Conservation (phyloP, 2,888 invertebrate genomes). For the Chalcis sispes region DNA sequence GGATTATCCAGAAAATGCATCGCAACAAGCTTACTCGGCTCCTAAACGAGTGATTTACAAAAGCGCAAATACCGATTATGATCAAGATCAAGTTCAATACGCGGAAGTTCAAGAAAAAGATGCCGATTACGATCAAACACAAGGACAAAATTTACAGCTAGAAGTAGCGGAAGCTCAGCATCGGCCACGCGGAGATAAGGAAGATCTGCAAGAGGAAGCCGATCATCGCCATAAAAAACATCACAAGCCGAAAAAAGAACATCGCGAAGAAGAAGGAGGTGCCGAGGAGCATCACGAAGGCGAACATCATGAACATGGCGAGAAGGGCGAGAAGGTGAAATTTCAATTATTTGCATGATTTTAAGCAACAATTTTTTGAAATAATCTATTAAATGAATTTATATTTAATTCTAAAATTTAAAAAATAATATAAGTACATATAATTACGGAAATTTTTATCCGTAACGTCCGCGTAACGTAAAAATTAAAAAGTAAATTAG, state of each 20-base stretch:
- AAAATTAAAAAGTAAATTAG: no score
- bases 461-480: no score
- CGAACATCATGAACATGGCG: constrained; percentile 52
- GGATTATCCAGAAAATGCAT: not conserved
- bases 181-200: constrained; percentile 20
- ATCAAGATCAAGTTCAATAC: constrained; percentile 20
- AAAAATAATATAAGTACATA: no score
- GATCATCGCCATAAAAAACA: constrained; percentile 54
- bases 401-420: no score
- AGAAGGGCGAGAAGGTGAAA: constrained; percentile 61
- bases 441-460: no score
- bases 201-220: constrained; percentile 52
- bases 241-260: constrained; percentile 35
- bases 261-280: constrained; percentile 9
- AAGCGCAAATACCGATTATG: not conserved
- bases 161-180: constrained; percentile 12
- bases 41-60: constrained; percentile 10
- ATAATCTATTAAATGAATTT: not conserved
- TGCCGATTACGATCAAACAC: constrained; percentile 37
- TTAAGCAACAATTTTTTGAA: no score
- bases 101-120: not conserved
- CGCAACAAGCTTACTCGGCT: not conserved
- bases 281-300: constrained; percentile 43
- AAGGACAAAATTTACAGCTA: constrained; percentile 17
- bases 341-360: not conserved